A percentile compares a stretch with the other conserved stretches of the same genome.
Evolutionary conservation across 2,113 vertebrate genomes (phyloP).

Genomic region (Amblyopsis rosae): DNA sequence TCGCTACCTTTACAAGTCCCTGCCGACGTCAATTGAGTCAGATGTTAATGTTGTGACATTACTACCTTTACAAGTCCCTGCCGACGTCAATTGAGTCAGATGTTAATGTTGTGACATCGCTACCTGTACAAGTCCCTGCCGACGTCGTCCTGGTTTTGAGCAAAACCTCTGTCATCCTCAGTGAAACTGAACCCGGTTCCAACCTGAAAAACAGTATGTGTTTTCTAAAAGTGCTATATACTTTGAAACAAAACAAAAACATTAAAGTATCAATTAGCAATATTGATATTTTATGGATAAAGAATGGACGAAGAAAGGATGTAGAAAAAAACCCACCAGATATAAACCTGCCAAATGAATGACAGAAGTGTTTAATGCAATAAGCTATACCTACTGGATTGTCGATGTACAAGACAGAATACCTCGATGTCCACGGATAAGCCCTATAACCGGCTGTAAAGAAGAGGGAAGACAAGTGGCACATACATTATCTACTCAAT

Average conservation of each 20-base stretch:
- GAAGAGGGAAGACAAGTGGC: not conserved
- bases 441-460: constrained; percentile 73
- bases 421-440: constrained; percentile 76
- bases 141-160: constrained; percentile 78
- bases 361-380: not conserved
- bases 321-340: too few relatives aligned
- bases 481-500: too few relatives aligned
- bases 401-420: constrained; percentile 84
- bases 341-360: not conserved
- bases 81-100: constrained; percentile 62
- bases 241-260: too few relatives aligned
- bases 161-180: constrained; percentile 68
- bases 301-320: not conserved
- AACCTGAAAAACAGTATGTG: constrained; percentile 58
- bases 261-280: too few relatives aligned
- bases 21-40: constrained; percentile 80
- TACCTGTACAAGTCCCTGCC: constrained; percentile 81
- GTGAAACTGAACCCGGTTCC: constrained; percentile 86
- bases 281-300: too few relatives aligned
- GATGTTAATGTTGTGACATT: not conserved
- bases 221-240: constrained; percentile 13
- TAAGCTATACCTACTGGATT: constrained; percentile 72
- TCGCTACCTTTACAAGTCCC: constrained; percentile 78
- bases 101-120: constrained; percentile 8
- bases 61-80: constrained; percentile 79